Base-by-base conservation (phyloP, 2,113 vertebrate species). In the Oophaga pumilio region DNA sequence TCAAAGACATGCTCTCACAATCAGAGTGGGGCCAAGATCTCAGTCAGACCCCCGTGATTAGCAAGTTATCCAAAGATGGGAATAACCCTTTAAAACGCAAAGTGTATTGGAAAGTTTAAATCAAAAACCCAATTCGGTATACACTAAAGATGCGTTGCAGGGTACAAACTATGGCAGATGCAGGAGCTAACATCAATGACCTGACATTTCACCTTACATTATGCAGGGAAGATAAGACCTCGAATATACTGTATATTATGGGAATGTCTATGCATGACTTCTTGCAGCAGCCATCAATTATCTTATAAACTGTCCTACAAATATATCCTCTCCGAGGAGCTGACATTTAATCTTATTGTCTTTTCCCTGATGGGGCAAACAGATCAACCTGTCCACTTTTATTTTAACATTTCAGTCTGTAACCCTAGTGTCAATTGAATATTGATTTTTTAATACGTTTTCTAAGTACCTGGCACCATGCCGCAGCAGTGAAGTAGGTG, bases 401-500 rank as follows among this genome's bases (percentile, higher is more conserved):
- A 64, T 83, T 77, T 69, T 22, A 50, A 26, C 24, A 87, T 62
- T 88, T 88, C 53, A 33, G 53, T 82, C 81, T 66, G 71, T 88
- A 77, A 88, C 87, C 87, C 50, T 52, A 49, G 81, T 88, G 87
- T 88, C 81, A 88, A 84, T 84, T 88, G 73, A 88, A 76, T 84
- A 88, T 88, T 84, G 87, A 88, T 88, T 88, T 88, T 84, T 17
- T 77, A 77, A 88, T 88, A 77, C 49, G 49, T 74, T 83, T 77
- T 88, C 71, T 88, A 84, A 88, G 87, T 84, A 64, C n/a, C 87
- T 88, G 87, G 87, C 71, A 22, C 7, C 1, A 56, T 18, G 71
- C 87, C 87, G 77, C 43, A 22, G 57, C 60, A 60, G 69, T 57
- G 50, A 17, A 84, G 81, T 26, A 88, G 79, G 79, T 87, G 71